Base-by-base conservation (phyloP, 2,113 vertebrate species). In the Balaeniceps rex region DNA sequence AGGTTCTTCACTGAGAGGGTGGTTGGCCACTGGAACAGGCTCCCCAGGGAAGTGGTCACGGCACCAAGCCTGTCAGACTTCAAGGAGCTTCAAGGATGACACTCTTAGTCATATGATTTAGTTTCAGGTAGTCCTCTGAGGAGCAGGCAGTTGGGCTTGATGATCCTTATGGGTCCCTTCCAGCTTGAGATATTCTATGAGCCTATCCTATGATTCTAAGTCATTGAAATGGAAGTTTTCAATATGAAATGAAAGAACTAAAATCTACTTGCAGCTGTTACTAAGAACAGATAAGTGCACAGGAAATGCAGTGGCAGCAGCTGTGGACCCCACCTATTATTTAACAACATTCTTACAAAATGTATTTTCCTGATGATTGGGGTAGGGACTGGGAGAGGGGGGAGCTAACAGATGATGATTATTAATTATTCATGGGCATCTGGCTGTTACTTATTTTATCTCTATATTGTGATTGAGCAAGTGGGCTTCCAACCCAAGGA, bases 21-120 rank as follows among this genome's bases (percentile, higher is more conserved):
- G 26, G 6, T 36, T 0, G 4, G 13, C 15, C 46, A 38, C 25
- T 78, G 38, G 7, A 49, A 34, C 22, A 72, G 16, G 34, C 6
- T 65, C 11, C 19, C 11, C 36, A 46, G 49, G 23, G 71, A 57
- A 57, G 21, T 21, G 8, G 21, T 34, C 11, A n/a, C 7, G 6
- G 19, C 31, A 82, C 4, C 13, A 58, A 71, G 23, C 19, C 19
- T 80, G 16, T 33, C 66, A 74, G 25, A 74, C 22, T 46, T 87
- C 38, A 71, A 33, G 46, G 19, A 47, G 16, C 1, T 0, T 40
- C 44, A 36, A 36, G 40, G 26, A 54, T 0, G 2, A 65, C 3
- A 3, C 19, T 66, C 17, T n/a, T 24, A 36, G 38, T 21, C 19
- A 15, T 36, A 28, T 4, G 10, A 5, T 71, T 76, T 66, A 58